Evolutionary conservation across 2,797 vertebrate species (phyloP), one percentile per base, ranked within the genome.

Genomic region (Lagocephalus sceleratus): DNA sequence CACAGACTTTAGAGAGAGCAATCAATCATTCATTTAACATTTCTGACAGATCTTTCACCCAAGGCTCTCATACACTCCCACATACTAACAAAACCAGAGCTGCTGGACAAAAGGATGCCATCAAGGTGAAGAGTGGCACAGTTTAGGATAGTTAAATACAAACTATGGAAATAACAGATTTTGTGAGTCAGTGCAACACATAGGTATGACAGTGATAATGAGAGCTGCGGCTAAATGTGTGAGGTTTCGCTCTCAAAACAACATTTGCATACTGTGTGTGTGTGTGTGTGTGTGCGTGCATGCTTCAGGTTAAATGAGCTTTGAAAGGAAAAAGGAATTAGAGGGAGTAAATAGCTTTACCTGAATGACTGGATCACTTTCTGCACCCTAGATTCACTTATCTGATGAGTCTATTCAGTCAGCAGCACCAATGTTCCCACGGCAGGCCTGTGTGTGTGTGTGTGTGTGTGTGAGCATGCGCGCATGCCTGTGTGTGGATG

Each of bases 401-500:
- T 82, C 64, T 73, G 80, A 79, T 79, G 59, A 51, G 43, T 55
- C 45, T 16, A 47, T 11, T 25, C 49, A 59, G 73, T 64, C 44
- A 7, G 48, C 63, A 75, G 74, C 67, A 72, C 79, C 63, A 82
- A 80, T 75, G 71, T 73, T 82, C 74, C 66, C 72, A 68, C 58
- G 17, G 50, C 43, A 12, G 55, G 51, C 23, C 20, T 6, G 45
- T 44, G 54, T 58, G 57, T 57, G 57, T 54, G 48, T 53, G 65
- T 47, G 73, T 80, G 23, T 56, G 66, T 55, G 38, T 68, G 74
- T 57, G 73, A 5, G 46, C 45, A 54, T 59, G 58, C 53, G 54
- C 49, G 48, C 47, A 60, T 47, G 72, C 79, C 25, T 57, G 66
- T 83, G 84, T 59, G 66, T 57, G 39, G 67, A 73, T 58, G 73